Evolutionary conservation across 2,113 vertebrate species (phyloP).

Genomic region (Brachyistius frenatus): DNA sequence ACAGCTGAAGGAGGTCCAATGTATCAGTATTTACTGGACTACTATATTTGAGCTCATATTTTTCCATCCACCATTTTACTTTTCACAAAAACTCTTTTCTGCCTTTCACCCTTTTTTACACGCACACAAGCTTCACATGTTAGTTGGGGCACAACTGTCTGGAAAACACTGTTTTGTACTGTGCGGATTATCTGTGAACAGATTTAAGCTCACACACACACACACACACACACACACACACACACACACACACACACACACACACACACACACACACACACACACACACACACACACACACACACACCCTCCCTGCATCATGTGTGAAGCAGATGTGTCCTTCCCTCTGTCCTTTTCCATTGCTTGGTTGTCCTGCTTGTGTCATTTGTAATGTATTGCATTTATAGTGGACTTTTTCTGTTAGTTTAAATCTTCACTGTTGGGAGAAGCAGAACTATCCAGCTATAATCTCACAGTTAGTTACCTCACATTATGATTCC

Average conservation of each 20-base stretch:
- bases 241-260: too few relatives aligned
- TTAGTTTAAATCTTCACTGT: too few relatives aligned
- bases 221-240: not conserved
- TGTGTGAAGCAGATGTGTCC: slow-evolving; percentile 34
- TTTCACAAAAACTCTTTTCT: not conserved
- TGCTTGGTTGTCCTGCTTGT: not conserved
- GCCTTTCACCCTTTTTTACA: not conserved
- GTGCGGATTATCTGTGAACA: slow-evolving; percentile 30
- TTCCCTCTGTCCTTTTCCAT: slow-evolving; percentile 4
- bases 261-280: too few relatives aligned
- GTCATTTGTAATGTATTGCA: not conserved
- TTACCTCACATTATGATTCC: not conserved
- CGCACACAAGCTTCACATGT: not conserved
- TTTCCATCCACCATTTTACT: not conserved
- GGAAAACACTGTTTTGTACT: slow-evolving; percentile 27
- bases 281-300: too few relatives aligned
- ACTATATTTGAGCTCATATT: not conserved
- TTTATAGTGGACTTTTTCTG: not conserved
- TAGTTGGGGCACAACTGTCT: slow-evolving; percentile 16
- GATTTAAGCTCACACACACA: slow-evolving; percentile 28
- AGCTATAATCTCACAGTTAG: not conserved
- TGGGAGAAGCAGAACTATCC: not conserved
- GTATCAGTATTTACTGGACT: not conserved
- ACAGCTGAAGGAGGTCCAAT: not conserved
- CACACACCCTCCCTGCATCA: not conserved